Evolutionary conservation across 2,113 vertebrate species (phyloP), one percentile per base, ranked within the genome.

Genomic region (Rhombomys opimus): DNA sequence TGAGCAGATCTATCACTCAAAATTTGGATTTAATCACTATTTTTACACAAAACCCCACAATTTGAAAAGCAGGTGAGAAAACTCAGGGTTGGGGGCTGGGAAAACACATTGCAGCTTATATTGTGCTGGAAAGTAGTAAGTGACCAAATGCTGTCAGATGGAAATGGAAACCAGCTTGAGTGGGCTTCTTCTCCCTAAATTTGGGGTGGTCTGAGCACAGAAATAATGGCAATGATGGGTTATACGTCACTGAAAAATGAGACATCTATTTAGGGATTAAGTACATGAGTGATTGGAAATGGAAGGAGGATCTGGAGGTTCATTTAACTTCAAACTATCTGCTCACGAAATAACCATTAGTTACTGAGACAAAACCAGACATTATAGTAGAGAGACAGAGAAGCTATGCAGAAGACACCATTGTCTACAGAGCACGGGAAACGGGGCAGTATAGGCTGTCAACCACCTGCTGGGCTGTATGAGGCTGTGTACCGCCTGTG

Each of bases 211-310:
- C 63, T 57, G 13, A 94, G 25, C 46, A 50, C 67, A 77, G 32
- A 57, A 94, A 12, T 85, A n/a, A 73, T 54, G n/a, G n/a, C 4
- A 46, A 32, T n/a, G 67, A 30, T 91, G 0, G 2, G 32, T 89
- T 68, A 76, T 75, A 23, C 70, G 2, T 22, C 41, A 38, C 7
- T 54, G 27, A 59, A 61, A 95, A 82, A 87, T 73, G 41, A 52
- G 54, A 52, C 70, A 27, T 81, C 54, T 17, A 75, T 27, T 59
- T 88, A 73, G 46, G 38, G 12, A 41, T 70, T 22, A 91, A 85
- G 75, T 57, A 89, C n/a, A 41, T 65, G 20, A 91, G 14, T 73
- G 32, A n/a, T n/a, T 59, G 32, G 89, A 89, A 67, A 94, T 89
- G 90, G 68, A 50, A 88, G 91, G 17, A 89, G 7, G 35, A 65